Conservation (phyloP, 2,797 vertebrate species). For the Falco naumanni region DNA sequence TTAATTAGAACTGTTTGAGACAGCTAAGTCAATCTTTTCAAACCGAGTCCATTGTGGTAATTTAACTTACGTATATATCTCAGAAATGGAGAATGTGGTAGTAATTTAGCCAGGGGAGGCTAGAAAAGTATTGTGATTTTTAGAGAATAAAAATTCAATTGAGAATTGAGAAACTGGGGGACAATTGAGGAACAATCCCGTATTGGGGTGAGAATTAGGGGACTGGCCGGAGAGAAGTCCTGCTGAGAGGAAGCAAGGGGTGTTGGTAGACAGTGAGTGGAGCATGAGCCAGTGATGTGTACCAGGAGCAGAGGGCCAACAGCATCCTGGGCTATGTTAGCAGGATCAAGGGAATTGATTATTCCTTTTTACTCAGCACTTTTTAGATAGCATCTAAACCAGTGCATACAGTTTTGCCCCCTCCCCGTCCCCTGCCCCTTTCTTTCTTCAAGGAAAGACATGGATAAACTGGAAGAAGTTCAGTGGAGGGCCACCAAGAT, state of each 20-base stretch:
- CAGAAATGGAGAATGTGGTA: background rate
- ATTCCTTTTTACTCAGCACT: background rate
- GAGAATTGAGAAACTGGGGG: background rate
- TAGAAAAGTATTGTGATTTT: background rate
- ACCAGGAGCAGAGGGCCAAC: background rate
- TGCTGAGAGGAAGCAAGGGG: background rate
- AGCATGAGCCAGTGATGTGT: background rate
- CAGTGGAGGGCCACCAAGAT: background rate
- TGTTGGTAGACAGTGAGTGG: background rate
- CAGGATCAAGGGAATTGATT: background rate
- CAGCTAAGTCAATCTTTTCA: background rate
- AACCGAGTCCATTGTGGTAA: background rate
- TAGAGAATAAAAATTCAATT: background rate
- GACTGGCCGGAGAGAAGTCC: background rate
- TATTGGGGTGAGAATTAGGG: background rate
- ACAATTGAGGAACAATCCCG: background rate
- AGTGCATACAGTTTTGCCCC: background rate
- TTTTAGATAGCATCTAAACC: background rate
- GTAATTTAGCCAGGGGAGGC: background rate
- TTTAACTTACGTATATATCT: background rate
- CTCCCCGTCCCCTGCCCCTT: accelerated
- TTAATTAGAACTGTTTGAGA: background rate
- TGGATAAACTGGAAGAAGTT: background rate
- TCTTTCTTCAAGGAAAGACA: background rate
- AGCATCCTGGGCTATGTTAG: background rate